Conservation (phyloP, 1,140 invertebrate species). For the Drosophila nebulosa region DNA sequence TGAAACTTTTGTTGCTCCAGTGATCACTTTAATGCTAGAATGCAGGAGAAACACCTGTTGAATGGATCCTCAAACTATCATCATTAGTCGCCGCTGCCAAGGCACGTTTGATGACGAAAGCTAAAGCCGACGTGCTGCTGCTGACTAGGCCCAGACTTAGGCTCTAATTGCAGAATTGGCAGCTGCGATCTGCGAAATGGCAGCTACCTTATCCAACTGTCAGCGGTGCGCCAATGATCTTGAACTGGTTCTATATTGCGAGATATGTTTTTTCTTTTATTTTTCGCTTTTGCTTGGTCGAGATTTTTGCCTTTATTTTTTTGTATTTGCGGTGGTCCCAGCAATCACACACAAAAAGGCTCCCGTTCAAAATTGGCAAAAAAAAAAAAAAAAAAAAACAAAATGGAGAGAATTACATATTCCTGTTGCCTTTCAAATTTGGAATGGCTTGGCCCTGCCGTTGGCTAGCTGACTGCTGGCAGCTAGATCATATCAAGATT, state of each 20-base stretch:
- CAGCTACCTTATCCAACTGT: constrained; percentile 52
- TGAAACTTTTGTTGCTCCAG: background rate
- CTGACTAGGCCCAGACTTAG: constrained; percentile 14
- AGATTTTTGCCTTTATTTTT: too few species aligned
- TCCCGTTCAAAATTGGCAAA: constrained; percentile 5
- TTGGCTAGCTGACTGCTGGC: background rate
- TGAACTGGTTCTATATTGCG: constrained; percentile 62
- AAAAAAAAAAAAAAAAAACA: background rate
- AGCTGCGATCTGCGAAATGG: constrained; percentile 57
- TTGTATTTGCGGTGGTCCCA: constrained; percentile 54
- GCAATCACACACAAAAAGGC: constrained; percentile 53
- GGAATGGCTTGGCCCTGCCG: constrained; percentile 57
- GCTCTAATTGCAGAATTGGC: constrained; percentile 57
- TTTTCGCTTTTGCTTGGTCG: too few species aligned
- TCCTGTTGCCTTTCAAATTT: constrained; percentile 49
- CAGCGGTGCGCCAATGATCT: constrained; percentile 63
- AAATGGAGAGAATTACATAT: background rate
- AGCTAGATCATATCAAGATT: constrained; percentile 50
- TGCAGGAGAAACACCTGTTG: background rate
- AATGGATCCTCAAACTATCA: constrained; percentile 37
- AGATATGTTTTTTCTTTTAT: background rate
- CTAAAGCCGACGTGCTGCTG: constrained; percentile 29
- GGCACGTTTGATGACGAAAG: constrained; percentile 64
- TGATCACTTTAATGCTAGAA: background rate
- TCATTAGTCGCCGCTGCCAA: constrained; percentile 69